Percentiles rank a stretch among this genome's conserved stretches.
These are phyloP conservation scores for Drosophila macrothrix DNA, from an alignment of 2,888 invertebrate genomes.

Conservation along the genomic window DNA sequence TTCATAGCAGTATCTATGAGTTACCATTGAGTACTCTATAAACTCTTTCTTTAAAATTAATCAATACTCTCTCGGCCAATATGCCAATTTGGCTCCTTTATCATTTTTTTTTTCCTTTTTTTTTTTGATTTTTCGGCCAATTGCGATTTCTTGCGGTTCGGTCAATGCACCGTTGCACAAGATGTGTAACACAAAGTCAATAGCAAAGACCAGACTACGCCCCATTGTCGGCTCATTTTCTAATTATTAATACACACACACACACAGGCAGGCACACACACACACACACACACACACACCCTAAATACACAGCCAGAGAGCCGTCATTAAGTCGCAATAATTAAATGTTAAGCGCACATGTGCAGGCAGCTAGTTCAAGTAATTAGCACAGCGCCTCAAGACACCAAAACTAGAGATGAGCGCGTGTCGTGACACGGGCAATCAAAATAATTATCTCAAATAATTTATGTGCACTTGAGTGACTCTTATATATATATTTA, in stretches of 20 bases:
- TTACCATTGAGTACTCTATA: conserved; percentile 10
- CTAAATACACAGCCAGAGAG: conserved; percentile 43
- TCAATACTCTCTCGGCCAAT: conserved; percentile 39
- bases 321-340: conserved; percentile 81
- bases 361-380: conserved; percentile 77
- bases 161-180: conserved; percentile 61
- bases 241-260: conserved; percentile 73
- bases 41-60: conserved; percentile 33
- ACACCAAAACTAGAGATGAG: conserved; percentile 15
- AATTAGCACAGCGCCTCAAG: conserved; percentile 70
- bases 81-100: conserved; percentile 25
- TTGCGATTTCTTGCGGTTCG: conserved; percentile 36
- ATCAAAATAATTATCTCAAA: not conserved
- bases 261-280: not conserved
- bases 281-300: conserved; percentile 14
- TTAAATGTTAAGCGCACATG: conserved; percentile 80
- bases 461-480: not conserved
- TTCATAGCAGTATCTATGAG: conserved; percentile 9
- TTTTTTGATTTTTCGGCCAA: conserved; percentile 47
- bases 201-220: conserved; percentile 56
- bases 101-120: not conserved
- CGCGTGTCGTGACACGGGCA: conserved; percentile 6
- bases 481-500: not conserved
- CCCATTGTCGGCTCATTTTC: conserved; percentile 71
- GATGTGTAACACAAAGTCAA: conserved; percentile 71